A percentile compares a stretch with the other conserved stretches of the same genome.
Evolutionary conservation across 1,140 invertebrate species (phyloP).

Genomic region (Platyscapa corneri): DNA sequence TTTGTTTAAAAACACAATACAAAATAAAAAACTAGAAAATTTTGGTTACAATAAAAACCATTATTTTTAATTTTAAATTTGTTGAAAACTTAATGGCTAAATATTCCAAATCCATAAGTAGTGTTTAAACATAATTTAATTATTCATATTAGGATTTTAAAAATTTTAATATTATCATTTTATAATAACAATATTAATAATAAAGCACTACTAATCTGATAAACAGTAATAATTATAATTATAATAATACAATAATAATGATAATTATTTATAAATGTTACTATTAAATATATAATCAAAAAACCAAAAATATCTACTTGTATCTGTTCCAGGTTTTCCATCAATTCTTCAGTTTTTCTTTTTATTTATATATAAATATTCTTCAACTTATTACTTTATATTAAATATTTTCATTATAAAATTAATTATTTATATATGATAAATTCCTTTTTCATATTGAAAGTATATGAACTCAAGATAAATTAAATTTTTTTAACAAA

Average conservation of each 20-base stretch:
- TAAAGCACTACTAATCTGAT: slow-evolving; percentile 13
- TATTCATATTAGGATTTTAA: not conserved
- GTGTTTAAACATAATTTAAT: not conserved
- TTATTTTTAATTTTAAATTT: not conserved
- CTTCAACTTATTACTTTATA: slow-evolving; percentile 36
- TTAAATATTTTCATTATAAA: slow-evolving; percentile 38
- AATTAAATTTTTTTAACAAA: slow-evolving; percentile 4
- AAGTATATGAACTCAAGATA: slow-evolving; percentile 12
- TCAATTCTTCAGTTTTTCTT: slow-evolving; percentile 39
- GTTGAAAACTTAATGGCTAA: not conserved
- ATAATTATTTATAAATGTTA: slow-evolving; percentile 70
- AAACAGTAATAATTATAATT: slow-evolving; percentile 27
- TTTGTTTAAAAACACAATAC: not conserved
- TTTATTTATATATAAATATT: slow-evolving; percentile 1
- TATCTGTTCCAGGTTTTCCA: slow-evolving; percentile 52
- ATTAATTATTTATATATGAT: not conserved
- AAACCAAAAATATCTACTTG: slow-evolving; percentile 62
- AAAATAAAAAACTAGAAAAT: not conserved
- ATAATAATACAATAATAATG: slow-evolving; percentile 63
- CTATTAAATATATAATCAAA: slow-evolving; percentile 70
- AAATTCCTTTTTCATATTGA: slow-evolving; percentile 30
- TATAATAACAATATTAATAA: not conserved
- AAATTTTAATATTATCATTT: slow-evolving; percentile 14
- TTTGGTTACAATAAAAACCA: not conserved
- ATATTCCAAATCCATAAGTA: not conserved